phyloP scores from a whole-genome alignment of 2,888 invertebrate species.

The Ectemnius lituratus region DNA sequence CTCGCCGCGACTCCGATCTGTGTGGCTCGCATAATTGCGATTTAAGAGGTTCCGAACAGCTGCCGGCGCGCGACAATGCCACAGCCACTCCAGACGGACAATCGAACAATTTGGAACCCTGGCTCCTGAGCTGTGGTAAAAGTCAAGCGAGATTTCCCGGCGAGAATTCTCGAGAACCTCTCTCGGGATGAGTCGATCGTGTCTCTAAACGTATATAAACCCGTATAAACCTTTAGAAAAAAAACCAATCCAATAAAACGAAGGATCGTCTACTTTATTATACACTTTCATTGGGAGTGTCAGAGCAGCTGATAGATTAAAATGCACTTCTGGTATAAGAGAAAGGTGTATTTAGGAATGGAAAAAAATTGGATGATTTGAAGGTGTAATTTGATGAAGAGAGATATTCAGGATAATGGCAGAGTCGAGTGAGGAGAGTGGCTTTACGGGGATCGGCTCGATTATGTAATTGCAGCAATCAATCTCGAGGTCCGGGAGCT shows the following conservation, averaged over 20 bases:
- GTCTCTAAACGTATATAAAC: too few relatives aligned
- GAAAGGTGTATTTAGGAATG: neutral
- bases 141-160: conserved; percentile 49
- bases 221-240: too few relatives aligned
- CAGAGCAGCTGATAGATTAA: too few relatives aligned
- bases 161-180: neutral
- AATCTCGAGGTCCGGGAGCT: conserved; percentile 35
- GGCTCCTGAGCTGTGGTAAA: conserved; percentile 52
- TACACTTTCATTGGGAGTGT: too few relatives aligned
- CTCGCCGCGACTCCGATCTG: conserved; percentile 33
- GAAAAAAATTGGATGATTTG: neutral
- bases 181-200: too few relatives aligned
- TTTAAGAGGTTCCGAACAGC: conserved; percentile 71
- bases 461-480: conserved; percentile 44
- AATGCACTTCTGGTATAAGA: too few relatives aligned
- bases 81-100: conserved; percentile 69
- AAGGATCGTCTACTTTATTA: too few relatives aligned
- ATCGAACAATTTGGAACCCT: conserved; percentile 72
- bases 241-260: too few relatives aligned
- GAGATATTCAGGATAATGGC: conserved; percentile 14
- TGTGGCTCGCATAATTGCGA: conserved; percentile 71
- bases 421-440: neutral
- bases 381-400: neutral
- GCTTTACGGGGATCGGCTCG: conserved; percentile 23
- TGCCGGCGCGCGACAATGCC: conserved; percentile 62